Evolutionary conservation across 2,888 invertebrate genomes (phyloP).

Genomic region (Caenorhabditis angaria): DNA sequence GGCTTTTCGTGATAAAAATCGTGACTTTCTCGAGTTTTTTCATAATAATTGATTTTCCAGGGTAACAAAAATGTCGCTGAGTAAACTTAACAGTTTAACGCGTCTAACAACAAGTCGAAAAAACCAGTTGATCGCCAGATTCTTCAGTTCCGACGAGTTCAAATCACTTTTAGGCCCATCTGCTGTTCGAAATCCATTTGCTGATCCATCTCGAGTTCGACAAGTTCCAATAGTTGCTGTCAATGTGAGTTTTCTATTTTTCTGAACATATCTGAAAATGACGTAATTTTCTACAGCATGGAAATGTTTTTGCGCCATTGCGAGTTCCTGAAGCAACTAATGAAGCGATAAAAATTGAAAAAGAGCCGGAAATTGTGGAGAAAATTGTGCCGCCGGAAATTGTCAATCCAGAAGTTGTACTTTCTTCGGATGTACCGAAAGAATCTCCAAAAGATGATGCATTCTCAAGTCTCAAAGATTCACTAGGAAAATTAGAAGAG

Average conservation of each 20-base stretch:
- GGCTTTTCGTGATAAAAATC: conserved; percentile 5
- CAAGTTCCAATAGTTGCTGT: conserved; percentile 22
- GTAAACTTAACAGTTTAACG: conserved; percentile 22
- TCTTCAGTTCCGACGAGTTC: conserved; percentile 41
- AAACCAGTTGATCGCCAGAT: conserved; percentile 22
- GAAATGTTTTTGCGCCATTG: conserved; percentile 36
- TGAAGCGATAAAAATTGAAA: conserved; percentile 13
- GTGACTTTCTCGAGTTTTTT: conserved; percentile 5
- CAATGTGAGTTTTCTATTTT: conserved; percentile 17
- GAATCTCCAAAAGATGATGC: conserved; percentile 23
- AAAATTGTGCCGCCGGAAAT: conserved; percentile 1
- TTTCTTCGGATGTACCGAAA: conserved; percentile 14
- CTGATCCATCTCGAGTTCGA: conserved; percentile 26
- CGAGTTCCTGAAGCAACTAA: conserved; percentile 26
- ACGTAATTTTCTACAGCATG: conserved; percentile 31
- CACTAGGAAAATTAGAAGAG: conserved; percentile 33
- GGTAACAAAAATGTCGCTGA: conserved; percentile 35
- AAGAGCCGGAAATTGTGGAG: conserved; percentile 11
- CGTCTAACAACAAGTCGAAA: conserved; percentile 23
- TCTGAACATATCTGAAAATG: neutral
- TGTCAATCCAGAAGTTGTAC: conserved; percentile 1
- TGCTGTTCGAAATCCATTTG: conserved; percentile 37
- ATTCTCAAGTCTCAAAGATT: conserved; percentile 31
- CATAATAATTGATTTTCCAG: neutral
- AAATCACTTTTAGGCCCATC: conserved; percentile 39